Base-by-base conservation (phyloP, 64 coral and sea anemone genomes). In the Montipora foliosa region DNA sequence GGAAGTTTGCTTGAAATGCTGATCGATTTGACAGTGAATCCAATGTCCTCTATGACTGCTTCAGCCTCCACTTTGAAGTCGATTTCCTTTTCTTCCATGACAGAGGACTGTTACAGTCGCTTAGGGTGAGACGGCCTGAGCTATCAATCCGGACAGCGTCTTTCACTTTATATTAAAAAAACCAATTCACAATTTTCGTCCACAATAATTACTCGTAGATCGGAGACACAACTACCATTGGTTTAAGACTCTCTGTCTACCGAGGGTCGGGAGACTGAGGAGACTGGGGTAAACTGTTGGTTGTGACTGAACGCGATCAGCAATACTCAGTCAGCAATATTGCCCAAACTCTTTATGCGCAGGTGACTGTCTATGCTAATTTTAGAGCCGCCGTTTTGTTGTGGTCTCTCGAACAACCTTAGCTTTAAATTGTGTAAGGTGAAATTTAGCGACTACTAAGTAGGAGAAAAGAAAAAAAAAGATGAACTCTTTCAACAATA, bases 51-150 rank as follows among this genome's bases (percentile, higher is more conserved):
- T 17, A 93, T 93, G 58, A 93, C 76, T 47, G 52, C 76, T 72
- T 73, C 60, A 8, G 92, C 92, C 87, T 93, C 92, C 22, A 57
- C 61, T 87, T 78, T 93, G 60, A 93, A 93, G 76, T 93, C 92
- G 67, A 93, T 93, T 78, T 93, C 92, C 79, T 93, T 75, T 29
- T 93, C 83, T 12, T 93, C 92, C 92, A 93, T 93, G 29, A n/a
- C 66, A 22, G 25, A 17, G 46, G 44, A 19, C 8, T 24, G 20
- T 16, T 8, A 14, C 16, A 49, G 37, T 37, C 2, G 37, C 37
- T 37, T 37, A 37, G 37, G 37, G 37, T 37, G 37, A 37, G 37
- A 37, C 37, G 37, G 37, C 37, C 37, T 37, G 37, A 37, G 37
- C 37, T 37, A 37, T 37, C 37, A 37, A 37, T 37, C 37, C 37